phyloP scores from a whole-genome alignment of 2,888 invertebrate species.

The Deladenus siricidicola region DNA sequence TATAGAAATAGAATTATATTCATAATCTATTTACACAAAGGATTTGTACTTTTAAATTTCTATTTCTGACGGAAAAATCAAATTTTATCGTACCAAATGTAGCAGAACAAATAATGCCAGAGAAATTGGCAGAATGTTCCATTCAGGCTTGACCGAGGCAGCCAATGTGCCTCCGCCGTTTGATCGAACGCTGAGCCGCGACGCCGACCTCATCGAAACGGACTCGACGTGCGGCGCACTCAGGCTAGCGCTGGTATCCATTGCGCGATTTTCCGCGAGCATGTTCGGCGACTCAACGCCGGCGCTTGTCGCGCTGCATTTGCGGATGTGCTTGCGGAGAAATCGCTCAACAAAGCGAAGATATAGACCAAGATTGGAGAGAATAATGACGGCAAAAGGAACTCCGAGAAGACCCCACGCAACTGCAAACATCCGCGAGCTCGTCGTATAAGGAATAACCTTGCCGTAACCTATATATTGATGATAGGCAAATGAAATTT shows the following conservation, averaged over 20 bases:
- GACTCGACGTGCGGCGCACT: background rate
- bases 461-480: constrained; percentile 45
- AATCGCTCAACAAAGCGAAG: constrained; percentile 36
- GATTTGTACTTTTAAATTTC: too few species aligned
- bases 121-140: constrained; percentile 16
- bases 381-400: constrained; percentile 49
- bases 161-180: background rate
- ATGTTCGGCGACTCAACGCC: background rate
- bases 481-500: background rate
- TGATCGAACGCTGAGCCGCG: background rate
- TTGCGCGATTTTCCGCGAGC: too few species aligned
- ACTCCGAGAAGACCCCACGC: constrained; percentile 50
- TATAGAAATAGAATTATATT: too few species aligned
- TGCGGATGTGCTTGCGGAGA: constrained; percentile 11
- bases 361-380: constrained; percentile 49
- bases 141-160: background rate
- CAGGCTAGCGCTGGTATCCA: background rate
- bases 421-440: constrained; percentile 48
- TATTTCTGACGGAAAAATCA: too few species aligned
- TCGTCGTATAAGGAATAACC: constrained; percentile 44
- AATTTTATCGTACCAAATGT: constrained; percentile 18
- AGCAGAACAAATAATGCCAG: constrained; percentile 19
- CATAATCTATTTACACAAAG: background rate
- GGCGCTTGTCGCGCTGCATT: background rate
- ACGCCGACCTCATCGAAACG: background rate